A percentile compares a stretch with the other conserved stretches of the same genome.
Conservation (phyloP, 2,113 vertebrate species). For the Eurystomus gularis region DNA sequence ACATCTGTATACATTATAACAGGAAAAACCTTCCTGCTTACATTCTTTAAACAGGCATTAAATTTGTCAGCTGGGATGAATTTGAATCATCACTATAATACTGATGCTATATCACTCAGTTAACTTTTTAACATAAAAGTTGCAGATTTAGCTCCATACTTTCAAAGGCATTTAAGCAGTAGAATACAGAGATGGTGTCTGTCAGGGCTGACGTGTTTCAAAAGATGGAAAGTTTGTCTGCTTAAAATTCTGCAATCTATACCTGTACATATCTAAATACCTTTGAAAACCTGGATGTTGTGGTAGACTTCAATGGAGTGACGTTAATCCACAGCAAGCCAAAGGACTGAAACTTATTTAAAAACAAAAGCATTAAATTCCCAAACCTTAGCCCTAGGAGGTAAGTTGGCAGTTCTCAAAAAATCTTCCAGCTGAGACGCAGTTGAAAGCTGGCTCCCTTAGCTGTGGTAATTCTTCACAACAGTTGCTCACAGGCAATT, state of each 20-base stretch:
- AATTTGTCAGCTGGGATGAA: not conserved
- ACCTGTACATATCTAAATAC: not conserved
- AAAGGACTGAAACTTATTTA: conserved; percentile 3
- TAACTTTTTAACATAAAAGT: not conserved
- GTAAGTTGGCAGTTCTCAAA: not conserved
- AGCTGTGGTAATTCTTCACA: not conserved
- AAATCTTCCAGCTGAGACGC: not conserved
- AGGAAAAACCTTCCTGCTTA: not conserved
- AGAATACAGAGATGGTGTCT: not conserved
- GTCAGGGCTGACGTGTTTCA: not conserved
- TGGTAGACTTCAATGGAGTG: not conserved
- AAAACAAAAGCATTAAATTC: not conserved
- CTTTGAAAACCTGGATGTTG: not conserved
- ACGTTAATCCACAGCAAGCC: not conserved
- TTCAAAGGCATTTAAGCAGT: not conserved
- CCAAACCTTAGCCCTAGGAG: not conserved
- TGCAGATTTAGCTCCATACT: not conserved
- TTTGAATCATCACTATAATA: not conserved
- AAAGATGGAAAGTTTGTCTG: not conserved
- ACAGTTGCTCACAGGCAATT: not conserved
- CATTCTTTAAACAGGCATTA: not conserved
- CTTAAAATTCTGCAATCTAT: not conserved
- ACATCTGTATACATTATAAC: not conserved
- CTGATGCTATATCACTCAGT: not conserved
- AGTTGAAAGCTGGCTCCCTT: not conserved